Evolutionary conservation across 1,140 invertebrate genomes (phyloP), one percentile per base, ranked within the genome.

Genomic region (Pemphigus obesinymphae): DNA sequence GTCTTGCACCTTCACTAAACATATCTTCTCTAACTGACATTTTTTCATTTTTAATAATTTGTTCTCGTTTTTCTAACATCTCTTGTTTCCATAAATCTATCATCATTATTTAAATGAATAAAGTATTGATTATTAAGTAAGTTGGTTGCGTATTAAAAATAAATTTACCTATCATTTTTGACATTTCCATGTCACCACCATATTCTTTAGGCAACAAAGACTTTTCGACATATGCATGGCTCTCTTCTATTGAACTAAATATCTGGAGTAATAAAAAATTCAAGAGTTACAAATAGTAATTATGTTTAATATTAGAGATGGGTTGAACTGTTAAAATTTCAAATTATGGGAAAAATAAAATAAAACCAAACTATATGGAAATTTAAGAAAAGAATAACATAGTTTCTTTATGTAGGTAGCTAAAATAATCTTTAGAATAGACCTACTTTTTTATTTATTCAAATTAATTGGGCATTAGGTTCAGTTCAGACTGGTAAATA

Each of bases 171-270:
- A 95, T 95, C 93, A 95, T 95, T 86, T 94, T 91, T 48, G 90
- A 89, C 92, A 95, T 93, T 0, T 93, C 93, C 87, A 93, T 92
- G 10, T 88, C 90, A 2, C 93, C 93, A 20, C 93, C 93, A 85
- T 95, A 95, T 85, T 95, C 94, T 84, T 93, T 91, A 0, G 94
- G 94, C 43, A 95, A 85, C 83, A 95, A 88, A 78, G 87, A 90
- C 40, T 88, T 87, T 82, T 94, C 92, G 80, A 92, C 88, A 83
- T 91, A 89, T 68, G 89, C 87, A 23, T 91, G 87, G 1, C 90
- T 87, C 15, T 91, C 89, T n/a, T 91, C 88, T 43, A 90, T 85
- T 83, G 86, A 89, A 29, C 90, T 93, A 86, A 91, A 93, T 55
- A 94, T 88, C 81, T 86, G 82, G 55, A 78, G 85, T 83, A 40